Evolutionary conservation across 2,888 invertebrate species (phyloP).

Genomic region (Liopterus haemorrhoidalis): DNA sequence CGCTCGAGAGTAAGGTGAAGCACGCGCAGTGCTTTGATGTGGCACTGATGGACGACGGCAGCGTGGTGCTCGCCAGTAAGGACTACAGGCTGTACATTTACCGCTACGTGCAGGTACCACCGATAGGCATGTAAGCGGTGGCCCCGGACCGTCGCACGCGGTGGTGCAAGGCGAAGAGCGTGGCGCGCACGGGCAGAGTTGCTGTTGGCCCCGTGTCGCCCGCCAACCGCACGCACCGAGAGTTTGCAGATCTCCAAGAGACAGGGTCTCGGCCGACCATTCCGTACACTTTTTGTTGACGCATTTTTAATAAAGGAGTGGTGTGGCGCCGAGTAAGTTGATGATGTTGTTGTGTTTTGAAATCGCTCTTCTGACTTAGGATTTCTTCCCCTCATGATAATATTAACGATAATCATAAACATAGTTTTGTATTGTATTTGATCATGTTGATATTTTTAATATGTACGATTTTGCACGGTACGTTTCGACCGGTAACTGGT

Average conservation of each 20-base stretch:
- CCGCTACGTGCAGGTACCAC: slow-evolving; percentile 92
- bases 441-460: slow-evolving; percentile 46
- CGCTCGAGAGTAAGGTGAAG: slow-evolving; percentile 98
- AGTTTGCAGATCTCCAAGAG: slow-evolving; percentile 22
- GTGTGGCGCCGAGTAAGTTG: slow-evolving; percentile 43
- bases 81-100: slow-evolving; percentile 99
- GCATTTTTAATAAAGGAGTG: slow-evolving; percentile 46
- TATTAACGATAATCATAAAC: slow-evolving; percentile 32
- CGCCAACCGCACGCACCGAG: background rate
- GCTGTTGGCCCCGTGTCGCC: slow-evolving; percentile 4
- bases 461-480: slow-evolving; percentile 42
- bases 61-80: slow-evolving; percentile 97
- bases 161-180: background rate
- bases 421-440: slow-evolving; percentile 36
- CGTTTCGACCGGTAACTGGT: slow-evolving; percentile 28
- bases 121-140: slow-evolving; percentile 64
- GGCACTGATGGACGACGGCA: slow-evolving; percentile 97
- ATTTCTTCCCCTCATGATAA: slow-evolving; percentile 26
- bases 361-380: slow-evolving; percentile 27
- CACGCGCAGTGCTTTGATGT: slow-evolving; percentile 99
- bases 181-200: slow-evolving; percentile 7
- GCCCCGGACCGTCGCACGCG: background rate
- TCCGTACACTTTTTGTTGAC: slow-evolving; percentile 47
- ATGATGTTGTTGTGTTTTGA: slow-evolving; percentile 35
- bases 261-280: slow-evolving; percentile 43